Base-by-base conservation (phyloP, 1,140 invertebrate genomes). In the Euschistus heros region DNA sequence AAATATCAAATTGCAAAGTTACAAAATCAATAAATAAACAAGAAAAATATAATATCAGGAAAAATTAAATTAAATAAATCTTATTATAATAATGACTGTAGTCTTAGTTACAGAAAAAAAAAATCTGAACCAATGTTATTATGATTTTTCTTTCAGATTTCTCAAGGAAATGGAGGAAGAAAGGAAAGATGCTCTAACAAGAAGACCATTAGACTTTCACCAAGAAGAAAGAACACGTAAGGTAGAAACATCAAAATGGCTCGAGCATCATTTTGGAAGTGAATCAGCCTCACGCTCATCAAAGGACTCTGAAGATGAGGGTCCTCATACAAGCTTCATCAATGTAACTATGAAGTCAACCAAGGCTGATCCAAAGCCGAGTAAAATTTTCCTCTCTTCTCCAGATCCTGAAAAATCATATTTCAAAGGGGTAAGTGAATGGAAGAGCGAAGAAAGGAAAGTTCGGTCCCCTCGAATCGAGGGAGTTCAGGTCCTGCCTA, bases 191-290 rank as follows among this genome's bases (percentile, higher is more conserved):
- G 90, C 85, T 5, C 71, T 91, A 64, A 88, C 87, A 17, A 85
- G 86, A 69, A 83, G 84, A 44, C 88, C 89, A 0, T 74, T 92
- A 42, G 88, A 92, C 73, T 86, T 91, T 69, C 87, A 90, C 71
- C 83, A 88, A 70, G 91, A 95, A 75, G 89, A 94, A 73, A 86
- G 92, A 73, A 91, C 91, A 0, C 80, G 89, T 61, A 89, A 91
- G 77, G 86, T 86, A 69, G 92, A 89, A 80, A 95, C 89, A 0
- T 89, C 85, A 68, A 92, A 87, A 75, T 96, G 88, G 90, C 77
- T 92, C 17, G 90, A 93, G 68, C 86, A 86, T 70, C 91, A 94
- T 72, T 94, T 93, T 71, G 91, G 91, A 47, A 91, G 89, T 73
- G 90, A 89, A 60, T 89, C 87, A 1, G 47, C 46, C 18, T 66